These are phyloP conservation scores for Drosophila helvetica DNA, from an alignment of 2,888 invertebrate genomes.

Conservation along the genomic window DNA sequence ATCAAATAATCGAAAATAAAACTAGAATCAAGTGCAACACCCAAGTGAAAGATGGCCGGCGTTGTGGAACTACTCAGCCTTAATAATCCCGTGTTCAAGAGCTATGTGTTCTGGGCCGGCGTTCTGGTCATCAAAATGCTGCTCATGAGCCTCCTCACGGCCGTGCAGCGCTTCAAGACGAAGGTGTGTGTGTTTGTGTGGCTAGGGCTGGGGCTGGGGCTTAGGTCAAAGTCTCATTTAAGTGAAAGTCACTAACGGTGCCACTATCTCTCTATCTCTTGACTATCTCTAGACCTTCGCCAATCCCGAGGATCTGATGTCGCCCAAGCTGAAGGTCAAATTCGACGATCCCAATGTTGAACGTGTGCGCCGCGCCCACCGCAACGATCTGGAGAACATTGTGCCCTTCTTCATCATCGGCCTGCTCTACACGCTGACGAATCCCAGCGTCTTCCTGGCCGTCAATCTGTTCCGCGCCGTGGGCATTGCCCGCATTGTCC, in stretches of 20 bases:
- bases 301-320: slow-evolving; percentile 85
- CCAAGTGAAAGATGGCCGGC: slow-evolving; percentile 60
- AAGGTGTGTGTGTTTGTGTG: slow-evolving; percentile 73
- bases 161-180: slow-evolving; percentile 82
- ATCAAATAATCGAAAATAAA: neutral
- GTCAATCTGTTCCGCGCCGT: slow-evolving; percentile 85
- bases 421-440: slow-evolving; percentile 85
- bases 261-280: neutral
- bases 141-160: slow-evolving; percentile 83
- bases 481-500: slow-evolving; percentile 84
- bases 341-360: slow-evolving; percentile 85
- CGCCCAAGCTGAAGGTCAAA: slow-evolving; percentile 82
- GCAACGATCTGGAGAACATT: slow-evolving; percentile 87
- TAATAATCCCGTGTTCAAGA: slow-evolving; percentile 81
- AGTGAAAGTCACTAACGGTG: slow-evolving; percentile 20
- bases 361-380: slow-evolving; percentile 86
- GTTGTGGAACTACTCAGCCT: slow-evolving; percentile 68
- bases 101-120: slow-evolving; percentile 84
- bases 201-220: neutral
- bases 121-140: slow-evolving; percentile 84
- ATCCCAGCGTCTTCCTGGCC: slow-evolving; percentile 84
- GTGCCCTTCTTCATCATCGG: slow-evolving; percentile 85
- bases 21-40: slow-evolving; percentile 8
- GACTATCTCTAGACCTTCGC: slow-evolving; percentile 85
- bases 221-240: slow-evolving; percentile 57